Percentiles rank a stretch among this genome's conserved stretches.
Evolutionary conservation across 2,797 vertebrate genomes (phyloP).

Genomic region (Phaenicophaeus curvirostris): DNA sequence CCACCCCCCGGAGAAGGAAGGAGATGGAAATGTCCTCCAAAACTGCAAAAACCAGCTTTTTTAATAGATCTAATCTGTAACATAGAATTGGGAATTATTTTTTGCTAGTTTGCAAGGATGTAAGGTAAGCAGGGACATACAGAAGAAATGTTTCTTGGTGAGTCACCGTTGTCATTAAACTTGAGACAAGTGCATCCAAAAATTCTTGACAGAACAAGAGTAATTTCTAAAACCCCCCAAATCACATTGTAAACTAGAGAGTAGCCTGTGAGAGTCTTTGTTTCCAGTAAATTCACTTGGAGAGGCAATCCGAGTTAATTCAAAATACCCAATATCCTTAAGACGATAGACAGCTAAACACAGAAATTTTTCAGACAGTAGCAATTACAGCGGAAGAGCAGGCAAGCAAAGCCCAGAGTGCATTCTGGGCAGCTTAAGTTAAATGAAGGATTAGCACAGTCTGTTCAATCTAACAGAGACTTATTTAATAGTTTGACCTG

Average conservation of each 20-base stretch:
- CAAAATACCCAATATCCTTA: background rate
- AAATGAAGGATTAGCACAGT: constrained; percentile 34
- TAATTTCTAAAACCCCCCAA: background rate
- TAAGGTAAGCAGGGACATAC: background rate
- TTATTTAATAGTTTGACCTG: constrained; percentile 41
- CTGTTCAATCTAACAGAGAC: background rate
- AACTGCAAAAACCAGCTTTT: background rate
- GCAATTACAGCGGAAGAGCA: background rate
- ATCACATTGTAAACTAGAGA: background rate
- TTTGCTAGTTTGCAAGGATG: background rate
- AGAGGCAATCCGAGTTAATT: constrained; percentile 7
- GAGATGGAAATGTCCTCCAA: background rate
- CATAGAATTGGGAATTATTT: background rate
- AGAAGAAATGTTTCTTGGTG: background rate
- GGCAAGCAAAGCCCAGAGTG: background rate
- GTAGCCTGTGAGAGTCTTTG: background rate
- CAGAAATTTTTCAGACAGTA: constrained; percentile 7
- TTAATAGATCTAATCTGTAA: background rate
- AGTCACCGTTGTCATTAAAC: background rate
- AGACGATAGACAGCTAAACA: background rate
- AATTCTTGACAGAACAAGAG: background rate
- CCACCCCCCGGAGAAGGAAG: background rate
- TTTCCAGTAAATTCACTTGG: constrained; percentile 12
- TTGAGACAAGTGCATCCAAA: background rate
- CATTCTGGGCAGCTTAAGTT: constrained; percentile 17